Conservation (phyloP, 2,888 invertebrate species). For the Tenthredo scrophulariae region DNA sequence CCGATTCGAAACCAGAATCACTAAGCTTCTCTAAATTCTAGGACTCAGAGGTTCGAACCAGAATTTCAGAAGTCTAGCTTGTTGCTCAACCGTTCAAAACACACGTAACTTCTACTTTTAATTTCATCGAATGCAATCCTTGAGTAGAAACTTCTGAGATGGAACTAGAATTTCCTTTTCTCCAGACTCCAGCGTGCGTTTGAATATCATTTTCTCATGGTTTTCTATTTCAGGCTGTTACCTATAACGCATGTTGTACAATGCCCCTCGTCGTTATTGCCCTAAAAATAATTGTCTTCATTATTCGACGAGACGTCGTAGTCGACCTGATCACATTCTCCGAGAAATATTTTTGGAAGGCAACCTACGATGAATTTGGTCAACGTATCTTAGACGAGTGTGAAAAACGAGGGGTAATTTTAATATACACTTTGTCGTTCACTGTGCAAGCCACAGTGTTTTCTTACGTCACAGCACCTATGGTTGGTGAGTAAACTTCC, state of each 20-base stretch:
- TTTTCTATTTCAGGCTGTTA: constrained; percentile 58
- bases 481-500: constrained; percentile 60
- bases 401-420: constrained; percentile 58
- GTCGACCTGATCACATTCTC: constrained; percentile 59
- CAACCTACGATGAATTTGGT: constrained; percentile 59
- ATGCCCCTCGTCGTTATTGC: constrained; percentile 59
- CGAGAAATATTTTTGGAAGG: constrained; percentile 61
- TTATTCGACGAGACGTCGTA: constrained; percentile 56
- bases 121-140: no score
- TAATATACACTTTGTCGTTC: constrained; percentile 56
- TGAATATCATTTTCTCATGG: background rate
- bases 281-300: constrained; percentile 58
- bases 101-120: no score
- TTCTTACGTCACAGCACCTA: constrained; percentile 59
- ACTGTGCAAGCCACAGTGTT: constrained; percentile 57
- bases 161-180: no score
- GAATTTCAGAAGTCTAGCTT: no score
- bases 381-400: constrained; percentile 57
- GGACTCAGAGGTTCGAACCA: no score
- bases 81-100: no score
- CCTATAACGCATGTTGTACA: constrained; percentile 57
- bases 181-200: no score
- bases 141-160: no score
- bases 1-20: no score
- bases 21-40: no score